phyloP scores from a whole-genome alignment of 1,140 invertebrate species.

The Philaenus spumarius region DNA sequence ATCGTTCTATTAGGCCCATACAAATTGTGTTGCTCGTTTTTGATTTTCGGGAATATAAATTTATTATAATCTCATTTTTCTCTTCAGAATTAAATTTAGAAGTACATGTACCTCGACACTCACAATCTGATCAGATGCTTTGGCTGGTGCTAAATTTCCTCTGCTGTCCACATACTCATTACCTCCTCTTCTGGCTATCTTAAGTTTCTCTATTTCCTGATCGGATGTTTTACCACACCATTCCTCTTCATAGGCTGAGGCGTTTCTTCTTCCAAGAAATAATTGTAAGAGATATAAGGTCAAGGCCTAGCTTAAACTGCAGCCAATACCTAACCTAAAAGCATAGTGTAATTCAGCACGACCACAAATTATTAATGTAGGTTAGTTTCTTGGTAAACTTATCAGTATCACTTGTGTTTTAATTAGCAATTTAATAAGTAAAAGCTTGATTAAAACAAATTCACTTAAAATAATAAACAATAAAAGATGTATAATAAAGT shows the following conservation, averaged over 20 bases:
- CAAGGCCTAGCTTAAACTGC: neutral
- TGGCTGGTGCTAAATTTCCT: neutral
- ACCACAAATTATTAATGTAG: too few species aligned
- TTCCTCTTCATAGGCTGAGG: neutral
- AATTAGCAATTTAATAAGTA: too few species aligned
- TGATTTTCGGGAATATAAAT: neutral
- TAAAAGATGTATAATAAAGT: too few species aligned
- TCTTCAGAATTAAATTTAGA: neutral
- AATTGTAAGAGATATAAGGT: neutral
- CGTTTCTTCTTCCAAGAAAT: neutral
- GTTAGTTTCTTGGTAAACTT: too few species aligned
- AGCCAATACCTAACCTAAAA: too few species aligned
- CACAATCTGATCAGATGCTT: neutral
- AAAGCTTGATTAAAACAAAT: too few species aligned
- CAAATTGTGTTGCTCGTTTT: neutral
- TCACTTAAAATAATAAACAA: too few species aligned
- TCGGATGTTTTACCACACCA: neutral
- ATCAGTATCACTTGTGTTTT: too few species aligned
- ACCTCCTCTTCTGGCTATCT: neutral
- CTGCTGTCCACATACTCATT: neutral
- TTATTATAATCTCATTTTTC: neutral
- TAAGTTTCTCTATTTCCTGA: neutral
- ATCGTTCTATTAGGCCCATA: neutral
- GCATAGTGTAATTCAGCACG: too few species aligned
- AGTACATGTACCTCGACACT: neutral